Evolutionary conservation across 2,888 invertebrate genomes (phyloP), one percentile per base, ranked within the genome.

Genomic region (Aricia artaxerxes): DNA sequence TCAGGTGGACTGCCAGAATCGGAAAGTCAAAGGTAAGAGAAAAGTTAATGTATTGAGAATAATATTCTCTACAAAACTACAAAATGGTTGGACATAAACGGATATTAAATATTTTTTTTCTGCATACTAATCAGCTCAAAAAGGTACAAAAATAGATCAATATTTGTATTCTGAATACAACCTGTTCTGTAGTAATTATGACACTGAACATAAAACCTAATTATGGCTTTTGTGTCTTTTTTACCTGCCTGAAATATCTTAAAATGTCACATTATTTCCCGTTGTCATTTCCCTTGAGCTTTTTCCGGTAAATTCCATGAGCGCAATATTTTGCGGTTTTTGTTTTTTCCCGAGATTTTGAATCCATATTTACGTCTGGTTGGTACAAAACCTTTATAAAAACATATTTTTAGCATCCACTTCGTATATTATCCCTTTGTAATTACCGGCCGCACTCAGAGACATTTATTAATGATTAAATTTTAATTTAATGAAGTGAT

Each of bases 1-100:
- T 82, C 96, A 95, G 83, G 96, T 97, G 1, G 93, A 96, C 82
- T 97, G 97, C 85, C 92, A 93, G 44, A 93, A 91, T 81, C 93
- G 95, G 83, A 93, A 93, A 77, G 84, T 88, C 1, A 85, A 83
- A 73, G 86, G 93, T 93, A 82, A 89, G 88, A 9, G 11, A 49
- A 49, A 49, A 49, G 9, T 49, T 49, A 49, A 49, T 49, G 49
- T 49, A 49, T 49, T 49, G 49, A 49, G 49, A 49, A 49, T 49
- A 49, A 49, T 49, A 49, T 49, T 49, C 9, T 49, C 49, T 49
- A 49, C 49, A 2, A 9, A 49, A 49, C 49, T 49, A 49, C 7
- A 44, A 44, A 44, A 44, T 49, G 2, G 49, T 9, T 49, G 9
- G 49, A 49, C 9, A 49, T 3, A 49, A 49, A 49, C 49, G 49